Evolutionary conservation across 2,888 invertebrate species (phyloP).

Genomic region (Apamea epomidion): DNA sequence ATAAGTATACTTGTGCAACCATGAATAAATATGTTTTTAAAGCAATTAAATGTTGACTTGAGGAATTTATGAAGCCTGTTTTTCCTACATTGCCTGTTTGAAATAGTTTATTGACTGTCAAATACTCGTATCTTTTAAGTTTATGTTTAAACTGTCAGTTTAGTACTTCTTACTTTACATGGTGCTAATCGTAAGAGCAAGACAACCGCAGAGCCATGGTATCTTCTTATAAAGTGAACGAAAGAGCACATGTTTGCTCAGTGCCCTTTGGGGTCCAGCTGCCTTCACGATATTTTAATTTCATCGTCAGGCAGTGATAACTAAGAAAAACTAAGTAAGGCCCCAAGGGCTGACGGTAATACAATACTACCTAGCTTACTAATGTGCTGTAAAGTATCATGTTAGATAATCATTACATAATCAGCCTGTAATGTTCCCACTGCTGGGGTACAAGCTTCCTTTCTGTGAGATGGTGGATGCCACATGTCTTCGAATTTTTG

Average conservation of each 20-base stretch:
- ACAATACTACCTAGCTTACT: not conserved
- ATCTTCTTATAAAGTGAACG: not conserved
- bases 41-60: constrained; percentile 21
- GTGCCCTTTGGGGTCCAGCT: not conserved
- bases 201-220: not conserved
- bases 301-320: not conserved
- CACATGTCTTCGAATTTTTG: too few species aligned
- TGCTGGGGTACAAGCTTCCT: too few species aligned
- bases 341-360: too few species aligned
- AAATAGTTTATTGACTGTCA: not conserved
- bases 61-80: constrained; percentile 7
- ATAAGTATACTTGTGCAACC: constrained; percentile 24
- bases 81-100: not conserved
- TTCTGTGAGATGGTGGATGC: too few species aligned
- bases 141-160: not conserved
- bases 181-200: not conserved
- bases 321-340: not conserved
- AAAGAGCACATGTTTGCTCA: not conserved
- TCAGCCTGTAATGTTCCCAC: too few species aligned
- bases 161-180: not conserved
- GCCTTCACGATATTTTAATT: not conserved
- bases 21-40: constrained; percentile 26
- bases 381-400: not conserved
- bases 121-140: not conserved
- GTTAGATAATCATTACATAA: not conserved